Evolutionary conservation across 2,888 invertebrate species (phyloP), one percentile per base, ranked within the genome.

Genomic region (Aethes cnicana): DNA sequence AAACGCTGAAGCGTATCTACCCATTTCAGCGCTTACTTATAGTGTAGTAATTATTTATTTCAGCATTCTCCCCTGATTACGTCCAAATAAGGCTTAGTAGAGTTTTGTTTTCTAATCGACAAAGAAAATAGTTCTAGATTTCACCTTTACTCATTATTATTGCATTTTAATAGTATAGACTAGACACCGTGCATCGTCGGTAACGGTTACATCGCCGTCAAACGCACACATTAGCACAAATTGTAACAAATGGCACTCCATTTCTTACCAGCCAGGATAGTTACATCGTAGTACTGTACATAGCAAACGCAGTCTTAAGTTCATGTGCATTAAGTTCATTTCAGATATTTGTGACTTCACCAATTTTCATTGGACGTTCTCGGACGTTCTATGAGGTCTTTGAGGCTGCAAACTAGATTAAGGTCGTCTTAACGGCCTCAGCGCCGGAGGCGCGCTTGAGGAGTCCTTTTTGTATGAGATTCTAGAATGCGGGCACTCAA

Each of bases 351-450:
- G 25, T 33, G 26, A 18, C 20, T 14, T 36, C 26, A 26, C 26
- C 21, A 42, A 35, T 42, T 35, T 49, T 17, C 42, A 21, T 43
- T 23, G 17, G n/a, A n/a, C 12, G n/a, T 9, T 42, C 16, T 18
- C 35, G 17, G n/a, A 9, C 14, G 5, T n/a, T 6, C 12, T 8
- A 18, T 26, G 36, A 50, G 43, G 36, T 50, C 43, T 50, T 50
- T 50, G 49, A 43, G 28, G 43, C 30, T 28, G 42, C 28, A 36
- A 50, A 50, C 28, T 30, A 28, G 43, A 50, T 50, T 50, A 50
- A 36, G 43, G 11, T 23, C 2, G 28, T 4, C 36, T 50, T 50
- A 50, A 43, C 21, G 17, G 25, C 41, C 33, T 25, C 18, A 17
- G 21, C 12, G 11, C 14, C 11, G 9, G 20, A 21, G 42, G 11